These are phyloP conservation scores for Drosophila nigritarsus DNA, from an alignment of 2,888 invertebrate genomes.

Conservation along the genomic window DNA sequence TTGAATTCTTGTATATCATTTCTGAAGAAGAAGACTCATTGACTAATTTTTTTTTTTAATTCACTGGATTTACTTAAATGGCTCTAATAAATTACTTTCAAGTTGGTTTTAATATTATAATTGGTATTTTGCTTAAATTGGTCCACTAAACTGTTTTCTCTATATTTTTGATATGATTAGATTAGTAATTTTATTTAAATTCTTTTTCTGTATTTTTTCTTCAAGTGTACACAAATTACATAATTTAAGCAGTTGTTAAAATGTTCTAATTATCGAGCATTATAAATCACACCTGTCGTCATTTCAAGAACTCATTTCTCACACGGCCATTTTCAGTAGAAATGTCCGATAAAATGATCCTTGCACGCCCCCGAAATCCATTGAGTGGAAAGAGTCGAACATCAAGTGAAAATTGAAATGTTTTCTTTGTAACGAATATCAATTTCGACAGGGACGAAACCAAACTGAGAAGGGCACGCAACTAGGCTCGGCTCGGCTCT, in stretches of 20 bases:
- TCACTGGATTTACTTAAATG: not conserved
- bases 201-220: not conserved
- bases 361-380: constrained; percentile 47
- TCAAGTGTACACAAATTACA: not conserved
- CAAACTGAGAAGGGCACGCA: constrained; percentile 50
- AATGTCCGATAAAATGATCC: constrained; percentile 31
- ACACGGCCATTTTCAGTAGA: constrained; percentile 30
- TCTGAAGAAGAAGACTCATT: not conserved
- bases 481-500: constrained; percentile 30
- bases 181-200: not conserved
- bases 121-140: not conserved
- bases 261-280: constrained; percentile 5
- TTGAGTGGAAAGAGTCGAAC: constrained; percentile 43
- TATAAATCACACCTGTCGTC: constrained; percentile 62
- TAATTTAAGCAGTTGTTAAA: not conserved
- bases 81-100: not conserved
- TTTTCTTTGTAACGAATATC: constrained; percentile 72
- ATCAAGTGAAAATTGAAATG: constrained; percentile 77
- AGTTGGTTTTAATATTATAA: not conserved
- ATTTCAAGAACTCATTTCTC: constrained; percentile 32
- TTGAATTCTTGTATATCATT: not conserved
- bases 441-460: constrained; percentile 63
- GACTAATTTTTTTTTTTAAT: fast-evolving
- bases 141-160: not conserved
- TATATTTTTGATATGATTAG: not conserved